Base-by-base conservation (phyloP, 1,140 invertebrate genomes). In the Drosophila baimaii region DNA sequence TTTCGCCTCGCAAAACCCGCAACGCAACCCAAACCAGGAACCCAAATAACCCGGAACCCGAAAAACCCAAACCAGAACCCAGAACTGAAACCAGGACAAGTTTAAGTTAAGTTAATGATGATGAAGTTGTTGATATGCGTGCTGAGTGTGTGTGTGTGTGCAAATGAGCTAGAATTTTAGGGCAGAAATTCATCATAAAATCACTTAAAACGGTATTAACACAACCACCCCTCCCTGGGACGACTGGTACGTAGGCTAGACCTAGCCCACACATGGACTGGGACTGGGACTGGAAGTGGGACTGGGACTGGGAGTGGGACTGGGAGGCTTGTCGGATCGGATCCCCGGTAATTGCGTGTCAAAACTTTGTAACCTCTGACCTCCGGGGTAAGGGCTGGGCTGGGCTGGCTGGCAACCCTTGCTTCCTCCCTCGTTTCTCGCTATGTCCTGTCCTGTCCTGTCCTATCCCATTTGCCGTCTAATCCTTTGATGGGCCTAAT, bases 161-260 rank as follows among this genome's bases (percentile, higher is more conserved):
- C 62, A 88, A 86, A 86, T 88, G 83, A 86, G 82, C 57, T 82
- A 75, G 62, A 79, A 69, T 86, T 86, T 86, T 86, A 89, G 79
- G 84, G 84, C 81, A 78, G 70, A 86, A 89, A 89, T 89, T 89
- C 84, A 89, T 89, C 84, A 89, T 89, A 89, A 89, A 89, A 89
- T 89, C 85, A 89, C 84, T 89, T 89, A 89, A 84, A 89, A 89
- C 71, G 77, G 82, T 75, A 89, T 89, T 89, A 86, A 65, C 83
- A 78, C 29, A 31, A 8, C 47, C 6, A 89, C 84, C 80, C 79
- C 55, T 54, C 46, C 44, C 9, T 64, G 21, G 44, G 57, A 62
- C 49, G 41, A 6, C 37, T 23, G 35, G 49, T 31, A 59, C 63
- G 12, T 23, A 8, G 15, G 13, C 54, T 29, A 25, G 4, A 21